phyloP scores from a whole-genome alignment of 2,888 invertebrate genomes.

The Caenorhabditis panamensis region DNA sequence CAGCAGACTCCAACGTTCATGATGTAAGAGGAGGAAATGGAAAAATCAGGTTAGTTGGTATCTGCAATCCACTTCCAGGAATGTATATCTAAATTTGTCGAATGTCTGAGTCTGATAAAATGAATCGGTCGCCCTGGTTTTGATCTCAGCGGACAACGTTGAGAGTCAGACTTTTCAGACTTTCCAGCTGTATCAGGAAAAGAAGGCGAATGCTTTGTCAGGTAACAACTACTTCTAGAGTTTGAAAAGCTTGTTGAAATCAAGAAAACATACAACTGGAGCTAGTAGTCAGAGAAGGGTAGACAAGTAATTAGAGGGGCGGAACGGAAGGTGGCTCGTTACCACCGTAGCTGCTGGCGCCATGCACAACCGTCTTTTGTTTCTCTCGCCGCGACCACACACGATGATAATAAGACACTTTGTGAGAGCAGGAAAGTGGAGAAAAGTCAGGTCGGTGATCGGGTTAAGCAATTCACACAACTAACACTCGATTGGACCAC shows the following conservation, averaged over 20 bases:
- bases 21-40: too few species aligned
- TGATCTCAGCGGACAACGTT: not conserved
- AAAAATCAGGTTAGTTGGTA: too few species aligned
- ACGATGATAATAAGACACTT: not conserved
- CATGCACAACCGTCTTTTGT: not conserved
- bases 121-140: not conserved
- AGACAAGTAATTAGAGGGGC: not conserved
- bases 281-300: not conserved
- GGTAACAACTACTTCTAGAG: too few species aligned
- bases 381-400: not conserved
- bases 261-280: not conserved
- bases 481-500: slow-evolving; percentile 1
- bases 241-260: not conserved
- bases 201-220: not conserved
- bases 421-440: not conserved
- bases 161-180: not conserved
- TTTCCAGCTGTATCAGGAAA: not conserved
- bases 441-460: not conserved
- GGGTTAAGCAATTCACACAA: not conserved
- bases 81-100: too few species aligned
- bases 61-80: not conserved
- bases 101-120: not conserved
- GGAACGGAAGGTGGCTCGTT: not conserved
- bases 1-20: too few species aligned
- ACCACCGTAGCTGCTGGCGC: not conserved